Evolutionary conservation across 1,140 invertebrate genomes (phyloP).

Genomic region (Oryctes rhinoceros): DNA sequence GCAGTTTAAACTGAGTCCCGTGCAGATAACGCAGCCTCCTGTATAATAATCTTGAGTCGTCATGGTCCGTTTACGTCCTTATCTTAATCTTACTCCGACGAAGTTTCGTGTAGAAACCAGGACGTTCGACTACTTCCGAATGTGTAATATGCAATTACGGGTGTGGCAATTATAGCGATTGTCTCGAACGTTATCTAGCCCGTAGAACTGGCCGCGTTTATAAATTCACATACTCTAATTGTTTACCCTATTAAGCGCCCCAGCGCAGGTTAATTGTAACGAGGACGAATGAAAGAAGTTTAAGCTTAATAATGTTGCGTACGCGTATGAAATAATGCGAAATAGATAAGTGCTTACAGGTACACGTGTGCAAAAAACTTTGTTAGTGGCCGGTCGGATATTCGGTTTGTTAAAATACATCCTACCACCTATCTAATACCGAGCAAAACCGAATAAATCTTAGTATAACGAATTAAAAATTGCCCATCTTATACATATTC

Average conservation of each 20-base stretch:
- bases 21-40: slow-evolving; percentile 11
- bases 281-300: not conserved
- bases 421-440: no score
- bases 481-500: no score
- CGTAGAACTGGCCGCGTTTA: slow-evolving; percentile 1
- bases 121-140: slow-evolving; percentile 13
- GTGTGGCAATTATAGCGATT: slow-evolving; percentile 26
- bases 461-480: no score
- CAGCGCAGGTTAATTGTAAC: slow-evolving; percentile 13
- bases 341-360: no score
- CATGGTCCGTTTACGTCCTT: slow-evolving; percentile 33
- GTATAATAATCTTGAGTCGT: slow-evolving; percentile 33
- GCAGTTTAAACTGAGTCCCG: not conserved
- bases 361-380: no score
- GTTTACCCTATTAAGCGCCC: slow-evolving; percentile 24
- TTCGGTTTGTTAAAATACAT: no score
- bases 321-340: not conserved
- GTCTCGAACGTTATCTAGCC: slow-evolving; percentile 23
- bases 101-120: slow-evolving; percentile 10
- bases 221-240: slow-evolving; percentile 24
- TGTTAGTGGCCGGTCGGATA: no score
- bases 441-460: no score
- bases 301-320: not conserved
- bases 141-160: slow-evolving; percentile 36
- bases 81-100: slow-evolving; percentile 32